phyloP scores from a whole-genome alignment of 2,888 invertebrate species.

The Eudemis profundana region DNA sequence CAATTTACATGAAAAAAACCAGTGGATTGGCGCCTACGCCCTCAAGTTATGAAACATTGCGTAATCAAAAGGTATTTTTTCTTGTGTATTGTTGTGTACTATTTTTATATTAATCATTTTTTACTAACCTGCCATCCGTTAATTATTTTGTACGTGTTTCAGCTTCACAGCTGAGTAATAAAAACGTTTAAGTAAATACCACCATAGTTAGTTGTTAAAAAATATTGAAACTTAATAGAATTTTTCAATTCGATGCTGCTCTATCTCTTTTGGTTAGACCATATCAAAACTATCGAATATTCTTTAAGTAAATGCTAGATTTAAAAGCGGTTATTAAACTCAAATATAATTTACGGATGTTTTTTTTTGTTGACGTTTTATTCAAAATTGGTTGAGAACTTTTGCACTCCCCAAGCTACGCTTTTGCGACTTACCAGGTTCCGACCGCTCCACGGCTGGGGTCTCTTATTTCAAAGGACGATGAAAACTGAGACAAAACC shows the following conservation, averaged over 20 bases:
- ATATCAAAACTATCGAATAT: no score
- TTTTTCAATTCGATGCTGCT: no score
- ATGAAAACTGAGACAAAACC: slow-evolving; percentile 14
- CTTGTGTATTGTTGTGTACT: slow-evolving; percentile 18
- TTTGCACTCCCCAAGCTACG: slow-evolving; percentile 59
- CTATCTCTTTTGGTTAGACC: no score
- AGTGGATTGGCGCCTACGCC: not conserved
- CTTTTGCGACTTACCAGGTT: slow-evolving; percentile 52
- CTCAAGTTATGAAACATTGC: not conserved
- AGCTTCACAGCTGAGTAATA: no score
- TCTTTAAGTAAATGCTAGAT: not conserved
- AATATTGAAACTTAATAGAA: no score
- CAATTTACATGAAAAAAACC: slow-evolving; percentile 24
- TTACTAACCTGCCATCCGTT: slow-evolving; percentile 5
- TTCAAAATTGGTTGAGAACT: slow-evolving; percentile 34
- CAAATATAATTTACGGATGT: slow-evolving; percentile 9
- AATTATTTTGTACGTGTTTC: slow-evolving; percentile 5
- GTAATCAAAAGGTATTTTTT: slow-evolving; percentile 8
- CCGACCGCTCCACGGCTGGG: slow-evolving; percentile 31
- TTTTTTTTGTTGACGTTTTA: slow-evolving; percentile 24
- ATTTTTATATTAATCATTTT: slow-evolving; percentile 3
- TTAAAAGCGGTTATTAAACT: no score
- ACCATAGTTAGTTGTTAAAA: no score
- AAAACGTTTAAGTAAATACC: no score
- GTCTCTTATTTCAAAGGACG: slow-evolving; percentile 7